Percentiles rank a stretch among this genome's conserved stretches.
phyloP scores from a whole-genome alignment of 2,888 invertebrate species.

The Cheilosia impressa region DNA sequence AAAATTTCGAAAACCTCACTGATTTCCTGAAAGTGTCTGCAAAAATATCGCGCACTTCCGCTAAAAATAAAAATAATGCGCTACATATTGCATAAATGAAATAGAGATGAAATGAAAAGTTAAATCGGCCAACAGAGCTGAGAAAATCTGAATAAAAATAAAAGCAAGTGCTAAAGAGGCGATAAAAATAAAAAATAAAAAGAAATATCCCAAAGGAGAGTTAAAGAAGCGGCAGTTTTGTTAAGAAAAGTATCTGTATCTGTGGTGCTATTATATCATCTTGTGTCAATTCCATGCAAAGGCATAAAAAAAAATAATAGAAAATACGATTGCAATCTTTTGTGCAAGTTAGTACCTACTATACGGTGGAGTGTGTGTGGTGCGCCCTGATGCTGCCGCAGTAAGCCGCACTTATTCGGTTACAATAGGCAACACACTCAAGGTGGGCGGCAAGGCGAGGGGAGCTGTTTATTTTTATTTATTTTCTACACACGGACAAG shows the following conservation, averaged over 20 bases:
- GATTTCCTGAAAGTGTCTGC: conserved; percentile 57
- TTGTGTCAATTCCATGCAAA: conserved; percentile 67
- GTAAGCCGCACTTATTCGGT: conserved; percentile 73
- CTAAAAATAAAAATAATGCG: conserved; percentile 41
- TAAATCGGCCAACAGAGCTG: conserved; percentile 72
- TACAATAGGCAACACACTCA: conserved; percentile 63
- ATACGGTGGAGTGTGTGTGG: conserved; percentile 50
- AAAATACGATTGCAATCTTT: conserved; percentile 68
- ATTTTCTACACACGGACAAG: conserved; percentile 53
- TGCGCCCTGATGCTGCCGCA: conserved; percentile 53
- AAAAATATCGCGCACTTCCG: conserved; percentile 59
- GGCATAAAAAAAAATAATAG: background rate
- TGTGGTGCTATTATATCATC: conserved; percentile 74
- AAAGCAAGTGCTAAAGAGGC: conserved; percentile 44
- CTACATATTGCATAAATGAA: conserved; percentile 36
- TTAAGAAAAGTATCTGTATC: conserved; percentile 72
- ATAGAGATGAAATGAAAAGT: conserved; percentile 71
- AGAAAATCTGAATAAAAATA: conserved; percentile 60
- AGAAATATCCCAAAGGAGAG: conserved; percentile 41
- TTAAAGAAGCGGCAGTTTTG: conserved; percentile 37
- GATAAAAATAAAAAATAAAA: conserved; percentile 38
- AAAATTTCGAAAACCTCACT: conserved; percentile 2
- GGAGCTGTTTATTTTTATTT: conserved; percentile 21
- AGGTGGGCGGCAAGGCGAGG: conserved; percentile 55
- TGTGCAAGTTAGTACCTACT: conserved; percentile 32